phyloP scores from a whole-genome alignment of 2,797 vertebrate species.

The Phrynocephalus guinanensis region DNA sequence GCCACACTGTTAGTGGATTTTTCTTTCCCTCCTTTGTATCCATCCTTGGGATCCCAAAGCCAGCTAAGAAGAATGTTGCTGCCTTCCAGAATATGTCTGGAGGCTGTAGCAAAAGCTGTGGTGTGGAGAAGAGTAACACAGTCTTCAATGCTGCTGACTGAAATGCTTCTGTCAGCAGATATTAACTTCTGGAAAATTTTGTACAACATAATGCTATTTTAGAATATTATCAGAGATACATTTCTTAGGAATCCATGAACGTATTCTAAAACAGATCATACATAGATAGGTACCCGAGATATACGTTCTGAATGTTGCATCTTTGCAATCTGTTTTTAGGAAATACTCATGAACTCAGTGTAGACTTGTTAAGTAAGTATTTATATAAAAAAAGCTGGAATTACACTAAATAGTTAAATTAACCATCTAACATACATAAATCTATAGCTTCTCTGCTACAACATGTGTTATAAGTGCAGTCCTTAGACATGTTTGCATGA shows the following conservation, averaged over 20 bases:
- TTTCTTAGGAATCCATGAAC: constrained; percentile 35
- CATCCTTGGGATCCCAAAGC: not conserved
- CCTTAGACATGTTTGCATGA: not conserved
- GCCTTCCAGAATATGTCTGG: too few species aligned
- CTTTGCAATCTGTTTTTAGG: too few species aligned
- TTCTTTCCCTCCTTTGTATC: not conserved
- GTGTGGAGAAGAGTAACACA: too few species aligned
- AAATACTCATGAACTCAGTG: too few species aligned
- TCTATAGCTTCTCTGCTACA: not conserved
- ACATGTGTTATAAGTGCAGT: not conserved
- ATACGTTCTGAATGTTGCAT: too few species aligned
- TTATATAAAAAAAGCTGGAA: constrained; percentile 57
- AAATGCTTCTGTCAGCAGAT: too few species aligned
- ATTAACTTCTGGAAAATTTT: constrained; percentile 25
- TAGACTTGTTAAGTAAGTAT: constrained; percentile 40
- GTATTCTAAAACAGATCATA: constrained; percentile 42
- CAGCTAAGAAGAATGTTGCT: too few species aligned
- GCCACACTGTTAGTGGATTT: too few species aligned
- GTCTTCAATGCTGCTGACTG: too few species aligned
- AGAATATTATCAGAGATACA: not conserved
- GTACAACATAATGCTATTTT: not conserved
- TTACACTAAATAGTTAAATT: constrained; percentile 62
- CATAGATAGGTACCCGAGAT: constrained; percentile 34
- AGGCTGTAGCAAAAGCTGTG: not conserved
- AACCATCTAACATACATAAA: not conserved